Conservation (phyloP, 2,113 vertebrate genomes). For the Gallinago paraguaiae region DNA sequence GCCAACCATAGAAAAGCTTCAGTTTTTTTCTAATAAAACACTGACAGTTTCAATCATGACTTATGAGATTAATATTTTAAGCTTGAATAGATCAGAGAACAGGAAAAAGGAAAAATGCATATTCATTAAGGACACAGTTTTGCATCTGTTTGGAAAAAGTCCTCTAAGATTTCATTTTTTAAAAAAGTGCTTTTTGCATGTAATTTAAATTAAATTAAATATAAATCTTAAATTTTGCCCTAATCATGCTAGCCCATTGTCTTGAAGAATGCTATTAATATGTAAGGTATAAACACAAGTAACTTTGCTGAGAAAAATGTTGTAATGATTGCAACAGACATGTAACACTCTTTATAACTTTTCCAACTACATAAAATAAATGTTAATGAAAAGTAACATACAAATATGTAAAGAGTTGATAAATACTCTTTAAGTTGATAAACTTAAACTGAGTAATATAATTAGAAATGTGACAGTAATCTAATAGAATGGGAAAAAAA, state of each 20-base stretch:
- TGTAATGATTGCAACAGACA: background rate
- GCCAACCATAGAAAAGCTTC: background rate
- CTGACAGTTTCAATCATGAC: background rate
- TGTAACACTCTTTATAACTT: background rate
- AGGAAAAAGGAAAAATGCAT: background rate
- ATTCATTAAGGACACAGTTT: background rate
- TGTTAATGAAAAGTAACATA: background rate
- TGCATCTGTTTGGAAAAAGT: background rate
- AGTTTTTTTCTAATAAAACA: background rate
- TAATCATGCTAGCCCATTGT: background rate
- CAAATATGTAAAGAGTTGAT: background rate
- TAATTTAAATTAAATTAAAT: background rate
- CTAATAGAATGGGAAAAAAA: background rate
- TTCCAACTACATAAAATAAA: background rate
- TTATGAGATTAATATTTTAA: conserved; percentile 8
- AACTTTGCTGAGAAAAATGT: background rate
- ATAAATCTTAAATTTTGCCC: background rate
- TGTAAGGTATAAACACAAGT: background rate
- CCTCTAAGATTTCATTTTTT: background rate
- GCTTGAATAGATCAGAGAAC: background rate
- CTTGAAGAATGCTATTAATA: background rate
- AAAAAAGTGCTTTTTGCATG: background rate
- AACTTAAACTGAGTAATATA: background rate
- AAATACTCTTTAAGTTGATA: background rate
- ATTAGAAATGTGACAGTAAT: background rate